Conservation (phyloP, 2,888 invertebrate species). For the Alviniconcha strummeri region DNA sequence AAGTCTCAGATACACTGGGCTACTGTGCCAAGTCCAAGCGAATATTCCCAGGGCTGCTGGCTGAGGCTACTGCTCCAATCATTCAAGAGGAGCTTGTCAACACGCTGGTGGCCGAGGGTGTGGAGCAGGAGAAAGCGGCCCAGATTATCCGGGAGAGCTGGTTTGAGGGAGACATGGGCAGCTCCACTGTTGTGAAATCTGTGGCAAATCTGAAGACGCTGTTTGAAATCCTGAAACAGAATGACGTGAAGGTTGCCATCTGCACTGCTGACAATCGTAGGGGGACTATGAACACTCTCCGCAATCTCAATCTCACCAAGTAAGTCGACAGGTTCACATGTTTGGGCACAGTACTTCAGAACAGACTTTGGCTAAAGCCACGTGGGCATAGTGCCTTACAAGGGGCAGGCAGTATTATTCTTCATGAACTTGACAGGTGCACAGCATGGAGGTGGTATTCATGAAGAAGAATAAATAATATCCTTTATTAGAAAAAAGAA, state of each 20-base stretch:
- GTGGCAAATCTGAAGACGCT: conserved; percentile 71
- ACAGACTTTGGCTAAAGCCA: no score
- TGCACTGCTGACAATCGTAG: conserved; percentile 74
- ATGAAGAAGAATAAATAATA: no score
- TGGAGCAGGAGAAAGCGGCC: conserved; percentile 40
- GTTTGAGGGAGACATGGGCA: conserved; percentile 65
- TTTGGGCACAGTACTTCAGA: no score
- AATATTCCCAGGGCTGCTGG: conserved; percentile 72
- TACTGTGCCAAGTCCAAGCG: conserved; percentile 66
- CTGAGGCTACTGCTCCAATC: conserved; percentile 70
- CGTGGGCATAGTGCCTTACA: no score
- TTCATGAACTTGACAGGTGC: no score
- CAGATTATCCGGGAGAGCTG: conserved; percentile 64
- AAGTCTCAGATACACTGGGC: conserved; percentile 72
- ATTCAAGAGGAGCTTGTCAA: conserved; percentile 54
- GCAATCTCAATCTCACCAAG: conserved; percentile 53
- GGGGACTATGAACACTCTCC: conserved; percentile 55
- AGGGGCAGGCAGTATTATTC: no score
- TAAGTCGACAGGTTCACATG: conserved; percentile 20
- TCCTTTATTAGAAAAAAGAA: no score
- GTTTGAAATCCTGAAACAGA: conserved; percentile 70
- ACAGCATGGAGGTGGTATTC: no score
- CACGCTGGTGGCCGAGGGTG: conserved; percentile 34
- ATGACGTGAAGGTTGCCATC: conserved; percentile 73
- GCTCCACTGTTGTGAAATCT: conserved; percentile 64